Conservation (phyloP, 1,140 invertebrate genomes). For the Cydia amplana region DNA sequence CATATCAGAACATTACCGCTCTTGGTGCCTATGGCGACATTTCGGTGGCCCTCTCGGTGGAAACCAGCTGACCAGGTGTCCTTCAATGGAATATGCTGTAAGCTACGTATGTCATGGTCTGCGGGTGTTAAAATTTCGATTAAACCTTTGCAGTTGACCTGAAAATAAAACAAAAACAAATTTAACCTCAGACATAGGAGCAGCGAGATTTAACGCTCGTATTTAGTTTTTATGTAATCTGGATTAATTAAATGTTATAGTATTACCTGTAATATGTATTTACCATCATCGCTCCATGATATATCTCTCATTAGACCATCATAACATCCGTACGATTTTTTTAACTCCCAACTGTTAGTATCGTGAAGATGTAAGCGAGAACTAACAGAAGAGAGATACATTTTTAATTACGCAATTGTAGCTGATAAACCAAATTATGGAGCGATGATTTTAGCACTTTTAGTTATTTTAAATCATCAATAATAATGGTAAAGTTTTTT, state of each 20-base stretch:
- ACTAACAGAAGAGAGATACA: conserved; percentile 76
- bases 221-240: not conserved
- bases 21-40: conserved; percentile 71
- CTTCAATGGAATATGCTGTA: conserved; percentile 71
- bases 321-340: conserved; percentile 67
- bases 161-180: conserved; percentile 44
- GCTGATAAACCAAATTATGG: not conserved
- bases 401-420: conserved; percentile 43
- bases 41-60: conserved; percentile 69
- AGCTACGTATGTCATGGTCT: conserved; percentile 68
- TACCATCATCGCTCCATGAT: conserved; percentile 76
- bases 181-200: not conserved
- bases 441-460: conserved; percentile 17
- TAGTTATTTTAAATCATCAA: conserved; percentile 26
- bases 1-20: conserved; percentile 75
- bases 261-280: conserved; percentile 74
- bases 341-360: conserved; percentile 70
- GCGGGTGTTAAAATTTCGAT: conserved; percentile 71
- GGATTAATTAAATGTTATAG: not conserved
- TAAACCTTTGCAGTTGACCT: conserved; percentile 70
- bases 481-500: conserved; percentile 28
- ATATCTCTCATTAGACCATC: conserved; percentile 69
- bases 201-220: not conserved
- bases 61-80: conserved; percentile 74
- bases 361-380: conserved; percentile 70